Base-by-base conservation (phyloP, 1,140 invertebrate species). In the Neodiprion virginianus region DNA sequence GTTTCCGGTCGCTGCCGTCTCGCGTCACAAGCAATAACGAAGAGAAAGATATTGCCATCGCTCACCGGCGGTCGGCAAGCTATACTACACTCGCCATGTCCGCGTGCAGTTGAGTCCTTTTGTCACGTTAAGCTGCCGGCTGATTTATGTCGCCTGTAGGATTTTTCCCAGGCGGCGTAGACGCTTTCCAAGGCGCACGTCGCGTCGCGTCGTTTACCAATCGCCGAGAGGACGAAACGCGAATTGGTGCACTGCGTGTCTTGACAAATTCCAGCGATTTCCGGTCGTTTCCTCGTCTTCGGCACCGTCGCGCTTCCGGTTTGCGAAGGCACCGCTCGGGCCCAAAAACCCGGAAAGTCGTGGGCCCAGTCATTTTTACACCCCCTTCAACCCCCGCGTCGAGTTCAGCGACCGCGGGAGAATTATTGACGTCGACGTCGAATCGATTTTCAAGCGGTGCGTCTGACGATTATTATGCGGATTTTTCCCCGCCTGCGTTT, bases 401-500 rank as follows among this genome's bases (percentile, higher is more conserved):
- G 10, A 17, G 67, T 21, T 40, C 67, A 10, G n/a, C 67, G 17
- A 10, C 67, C 9, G 67, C 50, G 10, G 67, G 67, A 68, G 28
- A 68, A 40, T 11, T 68, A 68, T 14, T 23, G 21, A 68, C 69
- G 74, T 21, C 76, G 75, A 71, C 71, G 78, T 72, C 73, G 71
- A 79, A 82, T 82, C 82, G 82, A 82, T 83, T 78, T 74, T 72
- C 69, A 21, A 77, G 72, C 77, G 72, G 73, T 78, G 69, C 78
- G 77, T 77, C 72, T 75, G 77, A 76, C 73, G 74, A 48, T 77
- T 71, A 65, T 69, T 40, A 5, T 40, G 28, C 2, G 74, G 76
- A 75, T 77, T 79, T 79, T 75, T 78, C 28, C 28, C 28, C 28
- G 28, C 28, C 0, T 3, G 28, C 28, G 28, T 40, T 40, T 5